Base-by-base conservation (phyloP, 2,113 vertebrate genomes). In the Sylvia atricapilla region DNA sequence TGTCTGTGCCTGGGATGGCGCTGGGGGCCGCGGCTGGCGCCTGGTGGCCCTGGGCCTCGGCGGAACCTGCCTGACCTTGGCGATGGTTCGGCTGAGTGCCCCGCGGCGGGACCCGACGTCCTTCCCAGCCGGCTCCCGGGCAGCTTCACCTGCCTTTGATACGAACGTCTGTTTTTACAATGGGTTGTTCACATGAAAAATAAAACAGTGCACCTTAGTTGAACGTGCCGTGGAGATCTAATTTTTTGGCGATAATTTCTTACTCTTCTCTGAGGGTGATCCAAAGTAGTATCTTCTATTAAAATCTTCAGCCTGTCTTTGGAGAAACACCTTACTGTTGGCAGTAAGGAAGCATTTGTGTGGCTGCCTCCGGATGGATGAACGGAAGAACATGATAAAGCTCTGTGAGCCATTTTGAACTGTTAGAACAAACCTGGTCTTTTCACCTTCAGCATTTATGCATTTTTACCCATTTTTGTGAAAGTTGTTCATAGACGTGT, bases 61-160 rank as follows among this genome's bases (percentile, higher is more conserved):
- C 39, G 13, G 2, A 22, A 13, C 10, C 63, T 30, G 27, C 3
- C 22, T 15, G 60, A 27, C 59, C 81, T 89, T 66, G 73, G 39
- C 23, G 2, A 0, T 6, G 1, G 2, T 14, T 3, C 16, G 39
- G 17, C 17, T n/a, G 41, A 21, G 11, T 1, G 39, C 18, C 30
- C 17, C 2, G 7, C 2, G 7, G 37, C 3, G 49, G 15, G 13
- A 33, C n/a, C 4, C 4, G n/a, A 25, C 63, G 2, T 3, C 1
- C 14, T 11, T 28, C 7, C 2, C 55, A 24, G 53, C 28, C 4
- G 39, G 1, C 19, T 8, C 13, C 46, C 7, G 18, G 2, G 8
- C 35, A 20, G 11, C 17, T 30, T 17, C 5, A 3, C 23, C 41
- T 50, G 50, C 18, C 39, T 9, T 10, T 25, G 11, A 6, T 21